phyloP scores from a whole-genome alignment of 2,888 invertebrate genomes.

The Polymixis flavicincta region DNA sequence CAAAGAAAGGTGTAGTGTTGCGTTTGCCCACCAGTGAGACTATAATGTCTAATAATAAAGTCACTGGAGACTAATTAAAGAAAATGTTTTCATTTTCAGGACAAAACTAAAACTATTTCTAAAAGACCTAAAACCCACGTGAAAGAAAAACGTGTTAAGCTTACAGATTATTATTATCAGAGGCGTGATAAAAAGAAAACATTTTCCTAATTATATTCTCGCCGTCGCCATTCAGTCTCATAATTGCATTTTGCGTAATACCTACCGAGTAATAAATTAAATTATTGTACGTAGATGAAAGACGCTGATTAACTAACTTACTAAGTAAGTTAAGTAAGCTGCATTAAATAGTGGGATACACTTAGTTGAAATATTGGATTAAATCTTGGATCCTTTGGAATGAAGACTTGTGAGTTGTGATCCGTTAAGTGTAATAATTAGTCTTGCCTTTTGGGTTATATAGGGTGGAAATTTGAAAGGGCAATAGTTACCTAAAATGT shows the following conservation, averaged over 20 bases:
- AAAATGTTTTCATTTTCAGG: background rate
- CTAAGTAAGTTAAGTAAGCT: slow-evolving; percentile 44
- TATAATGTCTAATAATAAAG: too few relatives aligned
- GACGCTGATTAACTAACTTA: slow-evolving; percentile 52
- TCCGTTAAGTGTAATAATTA: slow-evolving; percentile 25
- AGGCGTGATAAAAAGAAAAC: slow-evolving; percentile 44
- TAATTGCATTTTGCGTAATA: slow-evolving; percentile 59
- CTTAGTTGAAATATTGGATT: slow-evolving; percentile 43
- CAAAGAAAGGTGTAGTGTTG: too few relatives aligned
- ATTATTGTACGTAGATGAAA: slow-evolving; percentile 54
- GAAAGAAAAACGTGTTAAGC: slow-evolving; percentile 31
- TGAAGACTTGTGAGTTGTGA: slow-evolving; percentile 19
- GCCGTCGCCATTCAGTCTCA: slow-evolving; percentile 25
- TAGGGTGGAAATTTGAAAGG: background rate
- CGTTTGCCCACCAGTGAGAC: too few relatives aligned
- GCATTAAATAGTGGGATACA: slow-evolving; percentile 43
- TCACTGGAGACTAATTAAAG: background rate
- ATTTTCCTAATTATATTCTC: slow-evolving; percentile 43
- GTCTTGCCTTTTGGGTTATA: slow-evolving; percentile 7
- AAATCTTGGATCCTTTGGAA: slow-evolving; percentile 39
- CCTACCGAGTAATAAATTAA: slow-evolving; percentile 52
- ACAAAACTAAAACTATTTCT: slow-evolving; percentile 10
- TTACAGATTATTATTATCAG: slow-evolving; percentile 37
- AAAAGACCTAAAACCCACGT: slow-evolving; percentile 14
- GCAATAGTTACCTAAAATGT: background rate